Percentiles rank a stretch among this genome's conserved stretches.
Evolutionary conservation across 2,797 vertebrate genomes (phyloP).

Genomic region (Martes flavigula): DNA sequence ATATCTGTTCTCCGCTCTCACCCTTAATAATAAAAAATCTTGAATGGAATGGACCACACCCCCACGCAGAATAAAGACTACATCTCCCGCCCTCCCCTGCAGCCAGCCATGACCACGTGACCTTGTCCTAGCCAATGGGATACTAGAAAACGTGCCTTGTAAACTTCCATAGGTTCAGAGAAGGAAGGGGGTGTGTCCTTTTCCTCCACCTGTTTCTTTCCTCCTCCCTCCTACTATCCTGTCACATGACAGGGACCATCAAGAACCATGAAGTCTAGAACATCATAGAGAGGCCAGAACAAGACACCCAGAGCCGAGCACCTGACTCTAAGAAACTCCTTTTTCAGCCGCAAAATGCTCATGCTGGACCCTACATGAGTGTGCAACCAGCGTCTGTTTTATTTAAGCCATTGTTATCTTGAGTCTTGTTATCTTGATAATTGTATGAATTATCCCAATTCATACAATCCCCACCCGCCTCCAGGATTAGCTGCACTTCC

Average conservation of each 20-base stretch:
- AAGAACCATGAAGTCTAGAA: not conserved
- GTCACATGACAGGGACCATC: not conserved
- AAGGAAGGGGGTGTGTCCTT: not conserved
- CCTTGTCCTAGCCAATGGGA: not conserved
- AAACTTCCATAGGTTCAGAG: not conserved
- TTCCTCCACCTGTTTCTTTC: not conserved
- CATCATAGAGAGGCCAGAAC: not conserved
- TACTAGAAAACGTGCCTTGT: not conserved
- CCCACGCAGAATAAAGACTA: not conserved
- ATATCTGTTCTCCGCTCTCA: not conserved
- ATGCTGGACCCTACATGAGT: not conserved
- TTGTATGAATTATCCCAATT: not conserved
- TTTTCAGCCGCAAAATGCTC: not conserved
- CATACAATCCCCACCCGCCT: not conserved
- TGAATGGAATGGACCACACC: not conserved
- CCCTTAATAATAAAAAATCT: not conserved
- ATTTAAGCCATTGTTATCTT: not conserved
- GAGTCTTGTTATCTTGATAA: no score
- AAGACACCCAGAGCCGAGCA: not conserved
- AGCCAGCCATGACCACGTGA: not conserved
- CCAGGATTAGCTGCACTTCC: not conserved
- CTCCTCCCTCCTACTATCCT: not conserved
- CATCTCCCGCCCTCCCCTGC: conserved; percentile 6
- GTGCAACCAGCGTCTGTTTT: not conserved
- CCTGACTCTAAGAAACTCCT: fast-evolving